phyloP scores from a whole-genome alignment of 2,113 vertebrate species.

The Dromiciops gliroides region DNA sequence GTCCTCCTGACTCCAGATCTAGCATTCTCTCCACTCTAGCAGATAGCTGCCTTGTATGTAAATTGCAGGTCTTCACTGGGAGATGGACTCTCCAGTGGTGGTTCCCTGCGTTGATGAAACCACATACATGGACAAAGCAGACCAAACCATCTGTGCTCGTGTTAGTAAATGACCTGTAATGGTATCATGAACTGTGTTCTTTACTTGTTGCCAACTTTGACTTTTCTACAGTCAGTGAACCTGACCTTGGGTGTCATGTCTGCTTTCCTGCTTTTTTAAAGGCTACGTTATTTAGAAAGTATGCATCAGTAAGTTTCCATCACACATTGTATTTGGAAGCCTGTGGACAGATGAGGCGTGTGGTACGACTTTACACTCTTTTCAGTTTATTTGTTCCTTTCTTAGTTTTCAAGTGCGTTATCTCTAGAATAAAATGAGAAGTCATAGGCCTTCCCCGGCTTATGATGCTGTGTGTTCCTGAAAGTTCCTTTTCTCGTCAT shows the following conservation, averaged over 20 bases:
- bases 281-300: not conserved
- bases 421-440: not conserved
- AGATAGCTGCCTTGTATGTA: not conserved
- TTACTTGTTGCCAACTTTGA: not conserved
- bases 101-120: not conserved
- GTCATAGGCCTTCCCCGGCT: not conserved
- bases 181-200: not conserved
- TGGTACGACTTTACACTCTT: not conserved
- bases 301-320: not conserved
- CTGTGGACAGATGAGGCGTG: not conserved
- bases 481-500: not conserved
- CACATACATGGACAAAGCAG: not conserved
- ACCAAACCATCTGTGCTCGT: not conserved
- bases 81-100: not conserved
- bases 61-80: not conserved
- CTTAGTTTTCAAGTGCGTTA: not conserved
- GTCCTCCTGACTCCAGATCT: not conserved
- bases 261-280: not conserved
- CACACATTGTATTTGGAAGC: not conserved
- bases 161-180: not conserved
- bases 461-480: not conserved
- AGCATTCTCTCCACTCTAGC: not conserved
- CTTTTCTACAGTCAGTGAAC: not conserved
- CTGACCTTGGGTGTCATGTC: not conserved
- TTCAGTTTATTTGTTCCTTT: not conserved